Evolutionary conservation across 2,888 invertebrate genomes (phyloP), one percentile per base, ranked within the genome.

Genomic region (Dryomyza anilis): DNA sequence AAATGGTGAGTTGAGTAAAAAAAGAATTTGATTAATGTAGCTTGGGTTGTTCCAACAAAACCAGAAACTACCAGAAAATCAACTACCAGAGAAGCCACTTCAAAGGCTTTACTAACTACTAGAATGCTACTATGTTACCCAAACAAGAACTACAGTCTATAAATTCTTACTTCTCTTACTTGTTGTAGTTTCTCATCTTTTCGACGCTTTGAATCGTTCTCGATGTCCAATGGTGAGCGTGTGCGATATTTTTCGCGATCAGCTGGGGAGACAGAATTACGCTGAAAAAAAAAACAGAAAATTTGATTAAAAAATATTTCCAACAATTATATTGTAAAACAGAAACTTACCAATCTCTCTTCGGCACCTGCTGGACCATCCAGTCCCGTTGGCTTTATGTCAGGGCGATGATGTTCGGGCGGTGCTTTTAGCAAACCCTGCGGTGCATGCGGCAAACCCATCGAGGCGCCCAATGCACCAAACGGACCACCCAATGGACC

Each of bases 131-230:
- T n/a, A n/a, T n/a, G n/a, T n/a, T n/a, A 39, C 39, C 14, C 39
- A n/a, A n/a, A n/a, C n/a, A n/a, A n/a, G n/a, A n/a, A n/a, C n/a
- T n/a, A 50, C 14, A 39, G 39, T 39, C 16, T 16, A 39, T 16
- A 16, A 16, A 16, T 33, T 46, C 12, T 50, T 25, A 25, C 1
- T 50, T 50, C 6, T 91, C 92, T 91, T 87, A 93, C 92, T 87
- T 92, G n/a, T n/a, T n/a, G 92, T 81, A 91, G 87, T 87, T 93
- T 93, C 84, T 94, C 94, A 85, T 93, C 93, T 86, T 91, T 91
- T 84, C 93, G 92, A 81, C 92, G 89, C 81, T 93, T 93, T 63
- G 86, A 86, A 77, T 93, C 91, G 70, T 88, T 85, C 79, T 93
- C 92, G 33, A 89, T 87, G 78, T 90, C 91, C 70, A 88, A 87